Base-by-base conservation (phyloP, 2,113 vertebrate genomes). In the Tiliqua scincoides region DNA sequence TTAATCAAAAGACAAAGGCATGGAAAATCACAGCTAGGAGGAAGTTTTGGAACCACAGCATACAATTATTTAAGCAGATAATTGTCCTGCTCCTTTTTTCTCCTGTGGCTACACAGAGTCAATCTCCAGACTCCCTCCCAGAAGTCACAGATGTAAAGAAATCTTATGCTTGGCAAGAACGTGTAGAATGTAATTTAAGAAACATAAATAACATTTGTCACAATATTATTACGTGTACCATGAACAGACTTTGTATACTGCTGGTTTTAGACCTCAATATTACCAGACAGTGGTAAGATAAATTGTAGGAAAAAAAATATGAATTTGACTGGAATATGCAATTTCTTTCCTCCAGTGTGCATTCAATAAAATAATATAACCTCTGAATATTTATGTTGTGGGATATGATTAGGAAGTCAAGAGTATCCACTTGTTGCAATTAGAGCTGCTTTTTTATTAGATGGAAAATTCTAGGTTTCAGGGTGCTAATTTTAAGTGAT, bases 201-300 rank as follows among this genome's bases (percentile, higher is more conserved):
- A 21, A 84, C 52, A 84, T 18, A 32, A 65, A 76, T 14, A 52
- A 79, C 52, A 59, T 72, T 40, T 74, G n/a, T 76, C 18, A 70
- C 43, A 68, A 54, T 75, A 48, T 78, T 21, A 89, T 70, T 40
- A 85, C 3, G 2, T 76, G 27, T 90, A 27, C 57, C 59, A 80
- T 5, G 75, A 23, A 57, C 82, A 88, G 87, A 72, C 1, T 65
- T 2, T 81, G 10, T 59, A 91, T 89, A 88, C 74, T 67, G n/a
- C 0, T 88, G n/a, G 84, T 85, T 90, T 91, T 86, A 75, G 74
- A 88, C 81, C 75, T 82, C 85, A 84, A 43, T 93, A 0, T 72
- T 90, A 73, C 25, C 84, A 83, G 77, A 40, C 59, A 90, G n/a
- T 67, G 62, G 5, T 8, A 93, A 88, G 54, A 82, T 88, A 86